A percentile compares a stretch with the other conserved stretches of the same genome.
These are phyloP conservation scores for Drosophila kuntzei DNA, from an alignment of 2,888 invertebrate species.

Conservation along the genomic window DNA sequence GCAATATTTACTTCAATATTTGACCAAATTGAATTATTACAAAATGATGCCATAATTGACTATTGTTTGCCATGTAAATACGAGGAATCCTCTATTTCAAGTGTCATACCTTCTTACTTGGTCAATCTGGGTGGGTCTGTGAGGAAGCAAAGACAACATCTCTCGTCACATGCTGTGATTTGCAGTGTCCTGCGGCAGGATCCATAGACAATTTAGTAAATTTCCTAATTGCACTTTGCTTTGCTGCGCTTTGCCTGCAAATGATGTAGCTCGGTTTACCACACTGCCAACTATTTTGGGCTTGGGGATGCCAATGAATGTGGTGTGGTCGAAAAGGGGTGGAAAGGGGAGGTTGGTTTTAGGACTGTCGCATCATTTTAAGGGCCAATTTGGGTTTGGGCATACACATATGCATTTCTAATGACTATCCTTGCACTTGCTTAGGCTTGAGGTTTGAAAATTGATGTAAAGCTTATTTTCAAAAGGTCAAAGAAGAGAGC, in stretches of 20 bases:
- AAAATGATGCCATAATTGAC: constrained; percentile 62
- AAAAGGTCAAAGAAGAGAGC: not conserved
- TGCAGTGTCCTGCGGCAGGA: constrained; percentile 45
- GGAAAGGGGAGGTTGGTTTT: not conserved
- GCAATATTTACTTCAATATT: constrained; percentile 12
- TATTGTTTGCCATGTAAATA: constrained; percentile 54
- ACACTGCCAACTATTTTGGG: constrained; percentile 51
- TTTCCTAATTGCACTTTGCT: constrained; percentile 76
- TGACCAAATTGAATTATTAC: constrained; percentile 39
- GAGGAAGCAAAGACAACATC: constrained; percentile 45
- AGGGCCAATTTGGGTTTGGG: constrained; percentile 50
- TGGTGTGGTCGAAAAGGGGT: not conserved
- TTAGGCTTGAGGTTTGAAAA: constrained; percentile 2
- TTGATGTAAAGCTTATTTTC: constrained; percentile 7
- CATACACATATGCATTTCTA: constrained; percentile 37
- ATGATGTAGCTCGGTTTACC: constrained; percentile 57
- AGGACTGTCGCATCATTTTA: constrained; percentile 48
- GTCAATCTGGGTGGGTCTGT: constrained; percentile 21
- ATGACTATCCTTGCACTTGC: constrained; percentile 21
- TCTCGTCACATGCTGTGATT: constrained; percentile 40
- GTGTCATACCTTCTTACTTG: not conserved
- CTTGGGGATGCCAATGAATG: constrained; percentile 37
- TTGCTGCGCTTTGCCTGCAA: constrained; percentile 51
- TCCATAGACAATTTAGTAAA: constrained; percentile 66
- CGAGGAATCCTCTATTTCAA: constrained; percentile 5